Base-by-base conservation (phyloP, 1,140 invertebrate species). In the Rhizoglyphus robini region DNA sequence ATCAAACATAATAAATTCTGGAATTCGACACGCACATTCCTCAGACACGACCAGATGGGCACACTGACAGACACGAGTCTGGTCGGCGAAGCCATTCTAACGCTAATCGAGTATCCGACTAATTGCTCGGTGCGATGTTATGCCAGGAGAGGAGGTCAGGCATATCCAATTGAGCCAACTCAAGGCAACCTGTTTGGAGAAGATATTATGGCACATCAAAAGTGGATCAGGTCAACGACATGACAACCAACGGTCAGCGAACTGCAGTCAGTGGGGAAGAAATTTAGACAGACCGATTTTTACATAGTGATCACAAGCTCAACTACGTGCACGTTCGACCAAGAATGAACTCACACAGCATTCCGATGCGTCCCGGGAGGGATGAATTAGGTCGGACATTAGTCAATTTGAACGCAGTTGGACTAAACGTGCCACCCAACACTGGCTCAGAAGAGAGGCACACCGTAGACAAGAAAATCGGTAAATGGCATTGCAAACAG, bases 141-240 rank as follows among this genome's bases (percentile, higher is more conserved):
- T 8, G 15, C 8, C 51, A 54, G 8, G 8, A 20, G 8, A 8
- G 31, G 51, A 54, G 51, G 51, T 54, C 51, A 54, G 51, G 51
- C 51, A 54, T 11, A 54, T 54, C 51, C 51, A 54, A 54, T 54
- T 54, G 51, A 25, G 23, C 8, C 8, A 32, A 54, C 51, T 54
- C 51, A 8, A 11, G 23, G 51, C n/a, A 54, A 25, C 8, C 51
- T 54, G 23, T 54, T 32, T 32, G 51, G 36, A 11, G 18, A 41
- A 54, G 51, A 27, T 11, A 25, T 54, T 27, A 32, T 46, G 41
- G 51, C 51, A 8, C 23, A 8, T 15, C 51, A 32, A 32, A 54
- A 8, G 51, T 32, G 51, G 51, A 54, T 54, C 51, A 54, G 51
- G 51, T 54, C 8, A 11, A 32, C 51, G 36, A 18, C 8, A 41